These are phyloP conservation scores for Notocelia uddmanniana DNA, from an alignment of 2,888 invertebrate genomes.

Conservation along the genomic window DNA sequence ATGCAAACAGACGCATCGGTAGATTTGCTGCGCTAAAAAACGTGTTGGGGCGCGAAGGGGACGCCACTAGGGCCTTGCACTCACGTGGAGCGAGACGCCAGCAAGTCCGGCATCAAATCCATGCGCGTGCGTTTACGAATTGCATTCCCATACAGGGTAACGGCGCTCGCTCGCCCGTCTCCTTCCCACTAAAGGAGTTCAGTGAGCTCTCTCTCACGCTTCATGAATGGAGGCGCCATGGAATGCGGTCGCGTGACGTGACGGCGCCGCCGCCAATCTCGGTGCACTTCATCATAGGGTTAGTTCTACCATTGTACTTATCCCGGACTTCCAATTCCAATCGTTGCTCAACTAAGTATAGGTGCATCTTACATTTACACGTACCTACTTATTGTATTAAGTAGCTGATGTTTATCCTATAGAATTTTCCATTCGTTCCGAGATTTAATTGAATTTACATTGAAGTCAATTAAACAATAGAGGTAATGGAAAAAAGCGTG, in stretches of 20 bases:
- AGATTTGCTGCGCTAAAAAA: slow-evolving; percentile 69
- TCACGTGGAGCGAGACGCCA: slow-evolving; percentile 68
- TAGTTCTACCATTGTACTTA: slow-evolving; percentile 65
- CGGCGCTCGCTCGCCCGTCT: slow-evolving; percentile 75
- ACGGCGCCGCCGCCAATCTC: slow-evolving; percentile 85
- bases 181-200: slow-evolving; percentile 71
- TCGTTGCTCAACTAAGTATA: slow-evolving; percentile 30
- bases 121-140: slow-evolving; percentile 82
- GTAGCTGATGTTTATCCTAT: neutral
- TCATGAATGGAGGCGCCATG: slow-evolving; percentile 84
- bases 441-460: neutral
- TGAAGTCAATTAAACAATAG: neutral
- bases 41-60: slow-evolving; percentile 63
- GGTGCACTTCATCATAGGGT: slow-evolving; percentile 81
- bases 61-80: slow-evolving; percentile 61
- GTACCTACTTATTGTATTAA: neutral
- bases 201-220: slow-evolving; percentile 72
- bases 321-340: slow-evolving; percentile 31
- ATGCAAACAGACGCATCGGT: slow-evolving; percentile 75
- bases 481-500: slow-evolving; percentile 5
- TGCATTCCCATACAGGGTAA: slow-evolving; percentile 82
- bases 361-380: slow-evolving; percentile 8
- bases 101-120: slow-evolving; percentile 74
- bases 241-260: slow-evolving; percentile 88
- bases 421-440: neutral